These are phyloP conservation scores for Drosophila paranaensis DNA, from an alignment of 2,888 invertebrate species.

Conservation along the genomic window DNA sequence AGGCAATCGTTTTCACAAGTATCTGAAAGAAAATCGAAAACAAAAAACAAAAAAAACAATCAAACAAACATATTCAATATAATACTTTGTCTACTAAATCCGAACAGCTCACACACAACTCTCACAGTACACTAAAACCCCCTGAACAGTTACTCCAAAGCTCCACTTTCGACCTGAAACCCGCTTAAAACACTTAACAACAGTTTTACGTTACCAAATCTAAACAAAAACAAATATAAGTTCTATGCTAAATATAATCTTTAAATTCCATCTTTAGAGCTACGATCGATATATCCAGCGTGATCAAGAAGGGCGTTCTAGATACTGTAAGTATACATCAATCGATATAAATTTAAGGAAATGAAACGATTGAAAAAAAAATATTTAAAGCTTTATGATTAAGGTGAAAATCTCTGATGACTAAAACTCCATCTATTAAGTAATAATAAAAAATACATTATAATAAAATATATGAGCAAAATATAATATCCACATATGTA, in stretches of 20 bases:
- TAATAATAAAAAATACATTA: too few species aligned
- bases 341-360: neutral
- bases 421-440: too few species aligned
- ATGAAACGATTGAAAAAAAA: neutral
- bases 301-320: slow-evolving; percentile 89
- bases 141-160: slow-evolving; percentile 16
- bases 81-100: slow-evolving; percentile 8
- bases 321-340: slow-evolving; percentile 88
- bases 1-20: slow-evolving; percentile 74
- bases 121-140: slow-evolving; percentile 29
- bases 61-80: slow-evolving; percentile 21
- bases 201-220: slow-evolving; percentile 1
- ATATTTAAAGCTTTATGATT: neutral
- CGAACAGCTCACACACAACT: slow-evolving; percentile 10
- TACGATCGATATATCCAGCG: slow-evolving; percentile 89
- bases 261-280: slow-evolving; percentile 86
- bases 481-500: too few species aligned
- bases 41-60: too few species aligned
- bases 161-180: slow-evolving; percentile 32
- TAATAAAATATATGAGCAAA: too few species aligned
- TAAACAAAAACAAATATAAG: too few species aligned
- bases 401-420: neutral
- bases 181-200: slow-evolving; percentile 52
- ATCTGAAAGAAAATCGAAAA: slow-evolving; percentile 10
- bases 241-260: neutral